Evolutionary conservation across 30 jellyfish, hydroid and myxozoan genomes (phyloP), one percentile per base, ranked within the genome.

Genomic region (Chironex yamaguchii): DNA sequence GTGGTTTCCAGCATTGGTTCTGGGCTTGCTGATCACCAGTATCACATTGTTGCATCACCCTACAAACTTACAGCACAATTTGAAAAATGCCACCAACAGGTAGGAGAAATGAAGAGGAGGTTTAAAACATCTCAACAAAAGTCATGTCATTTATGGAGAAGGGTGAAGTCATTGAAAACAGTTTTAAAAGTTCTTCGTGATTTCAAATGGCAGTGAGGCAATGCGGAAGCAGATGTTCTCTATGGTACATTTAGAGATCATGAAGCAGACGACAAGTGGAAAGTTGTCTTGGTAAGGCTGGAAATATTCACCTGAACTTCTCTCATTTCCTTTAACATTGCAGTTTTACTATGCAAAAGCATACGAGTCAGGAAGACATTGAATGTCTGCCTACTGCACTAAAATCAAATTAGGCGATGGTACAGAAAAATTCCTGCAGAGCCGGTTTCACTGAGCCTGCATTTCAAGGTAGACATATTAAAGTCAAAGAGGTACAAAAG

Each of bases 401-500:
- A 65, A 36, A 25, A 75, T 4, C 91, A 81, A n/a, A 48, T 81
- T n/a, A 23, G 87, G 22, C 23, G 78, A 12, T 81, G 91, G 91
- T 81, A 81, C 29, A 3, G 62, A 32, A 81, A 81, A 34, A 50
- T 81, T 1, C 87, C 91, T 0, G 91, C 91, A 9, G 87, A 81
- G 50, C 91, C 87, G 91, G 91, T n/a, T 81, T 81, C 52, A 65
- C 91, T 4, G 12, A 81, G 54, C 91, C 87, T 1, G 90, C 90
- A 29, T 79, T 79, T 63, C 51, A 79, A 3, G 84, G 71, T 32
- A 26, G 58, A 11, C 33, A 35, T 13, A 76, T 62, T 2, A 65
- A 66, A 64, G 85, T 67, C 0, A 70, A 64, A 36, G 30, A n/a
- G 6, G 91, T 32, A 2, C 63, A 24, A 26, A 14, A 29, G 13